These are phyloP conservation scores for Tyto alba DNA, from an alignment of 2,113 vertebrate species.

Conservation along the genomic window DNA sequence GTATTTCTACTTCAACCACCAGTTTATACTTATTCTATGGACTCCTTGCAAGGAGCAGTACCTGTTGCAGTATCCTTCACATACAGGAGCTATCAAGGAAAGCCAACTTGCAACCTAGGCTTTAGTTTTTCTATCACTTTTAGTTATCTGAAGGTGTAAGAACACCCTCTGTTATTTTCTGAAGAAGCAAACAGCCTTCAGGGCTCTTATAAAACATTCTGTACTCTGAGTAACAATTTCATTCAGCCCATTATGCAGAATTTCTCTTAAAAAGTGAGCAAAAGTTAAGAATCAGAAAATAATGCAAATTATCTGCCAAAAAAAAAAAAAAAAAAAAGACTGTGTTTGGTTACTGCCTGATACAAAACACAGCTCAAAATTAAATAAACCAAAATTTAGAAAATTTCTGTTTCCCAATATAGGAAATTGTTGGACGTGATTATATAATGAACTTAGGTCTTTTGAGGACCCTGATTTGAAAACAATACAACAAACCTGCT, in stretches of 20 bases:
- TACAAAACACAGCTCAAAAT: background rate
- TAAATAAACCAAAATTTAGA: background rate
- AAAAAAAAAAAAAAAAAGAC: background rate
- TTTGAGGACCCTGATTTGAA: background rate
- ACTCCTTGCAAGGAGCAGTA: background rate
- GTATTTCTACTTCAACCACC: background rate
- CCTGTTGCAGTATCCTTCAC: background rate
- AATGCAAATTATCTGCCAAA: background rate
- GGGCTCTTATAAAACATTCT: background rate
- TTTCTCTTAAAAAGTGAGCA: background rate
- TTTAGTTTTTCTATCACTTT: background rate
- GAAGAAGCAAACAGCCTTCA: background rate
- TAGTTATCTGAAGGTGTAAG: background rate
- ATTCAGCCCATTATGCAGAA: background rate
- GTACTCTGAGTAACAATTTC: background rate
- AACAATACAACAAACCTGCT: background rate
- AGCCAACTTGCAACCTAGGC: background rate
- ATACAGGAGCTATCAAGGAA: background rate
- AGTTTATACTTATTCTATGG: background rate
- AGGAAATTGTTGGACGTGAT: background rate
- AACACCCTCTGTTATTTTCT: background rate
- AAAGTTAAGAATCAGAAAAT: background rate
- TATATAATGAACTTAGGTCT: background rate
- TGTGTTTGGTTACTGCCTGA: background rate
- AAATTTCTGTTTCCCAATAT: background rate